Base-by-base conservation (phyloP, 2,888 invertebrate species). In the Diachrysia chrysitis region DNA sequence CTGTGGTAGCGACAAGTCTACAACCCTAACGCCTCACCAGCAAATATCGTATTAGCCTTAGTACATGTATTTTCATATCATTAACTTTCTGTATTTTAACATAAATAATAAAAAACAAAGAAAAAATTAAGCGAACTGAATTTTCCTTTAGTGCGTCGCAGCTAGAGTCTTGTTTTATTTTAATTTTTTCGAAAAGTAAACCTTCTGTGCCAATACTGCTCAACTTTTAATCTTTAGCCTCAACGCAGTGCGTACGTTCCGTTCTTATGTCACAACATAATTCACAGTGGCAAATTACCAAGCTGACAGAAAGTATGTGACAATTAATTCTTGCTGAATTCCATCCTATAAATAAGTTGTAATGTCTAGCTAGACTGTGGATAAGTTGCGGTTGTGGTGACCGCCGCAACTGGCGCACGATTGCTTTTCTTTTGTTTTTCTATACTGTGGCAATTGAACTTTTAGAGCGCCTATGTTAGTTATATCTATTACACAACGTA, bases 311-410 rank as follows among this genome's bases (percentile, higher is more conserved):
- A 51, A 12, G 19, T 51, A 19, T 51, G 12, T 51, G 21, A 51
- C 21, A 21, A 51, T 51, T 19, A 51, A 51, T 51, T 42, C 42
- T 42, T 51, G 48, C 57, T 53, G 59, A 63, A 65, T 58, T 58
- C 58, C 66, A 25, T 63, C 42, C 68, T 57, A 63, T 67, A 73
- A 66, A 63, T 68, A 51, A 37, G 55, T 58, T 63, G 64, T 57
- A 73, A 73, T 67, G 78, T 81, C 67, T 70, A 73, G 79, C 67
- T 70, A 73, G 79, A 70, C 63, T 46, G 23, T 74, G 75, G 25
- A 67, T 64, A 48, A 68, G 70, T 70, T 66, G 69, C 23, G 70
- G 75, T 32, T 48, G 63, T 59, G 75, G 63, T 68, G 70, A 68
- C 63, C 78, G 67, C 78, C 70, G 55, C 78, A 78, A 81, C 64